Base-by-base conservation (phyloP, 2,888 invertebrate genomes). In the Gnatocerus cornutus region DNA sequence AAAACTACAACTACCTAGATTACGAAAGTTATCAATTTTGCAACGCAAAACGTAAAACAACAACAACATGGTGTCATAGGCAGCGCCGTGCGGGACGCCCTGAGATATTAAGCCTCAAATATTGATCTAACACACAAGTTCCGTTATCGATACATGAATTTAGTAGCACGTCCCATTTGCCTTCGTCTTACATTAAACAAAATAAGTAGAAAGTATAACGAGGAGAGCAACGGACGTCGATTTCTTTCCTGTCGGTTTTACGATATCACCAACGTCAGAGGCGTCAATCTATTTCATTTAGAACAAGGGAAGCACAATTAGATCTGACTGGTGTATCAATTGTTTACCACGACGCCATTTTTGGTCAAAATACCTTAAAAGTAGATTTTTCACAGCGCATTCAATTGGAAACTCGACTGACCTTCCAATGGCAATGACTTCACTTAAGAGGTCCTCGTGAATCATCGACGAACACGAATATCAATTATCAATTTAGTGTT, bases 91-190 rank as follows among this genome's bases (percentile, higher is more conserved):
- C 3, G 39, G 55, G 39, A 37, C 55, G 16, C 55, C 39, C n/a
- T 7, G 13, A 52, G 43, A 12, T 52, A 21, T 21, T 21, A 4
- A 33, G 10, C 12, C 4, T 3, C 37, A 55, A 55, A 55, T 55
- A 55, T 55, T 55, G 53, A 39, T 21, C 21, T 10, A 33, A 33
- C 33, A n/a, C 29, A 14, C 52, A 53, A 13, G 55, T 59, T 46
- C 59, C 59, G 59, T 12, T 59, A 45, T 46, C 45, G 27, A 39
- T 7, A 55, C 16, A 55, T 45, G 12, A 59, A 46, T n/a, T 30
- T 59, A 59, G 45, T 46, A 59, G 45, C 59, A 59, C 21, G 59
- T 59, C 45, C 46, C 29, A 46, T 59, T 59, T 59, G 29, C 41
- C 27, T 33, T 52, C 37, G 3, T 27, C 9, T 52, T 14, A 33